Base-by-base conservation (phyloP, 92 coral and sea anemone species). In the Parazoanthus atlanticus region DNA sequence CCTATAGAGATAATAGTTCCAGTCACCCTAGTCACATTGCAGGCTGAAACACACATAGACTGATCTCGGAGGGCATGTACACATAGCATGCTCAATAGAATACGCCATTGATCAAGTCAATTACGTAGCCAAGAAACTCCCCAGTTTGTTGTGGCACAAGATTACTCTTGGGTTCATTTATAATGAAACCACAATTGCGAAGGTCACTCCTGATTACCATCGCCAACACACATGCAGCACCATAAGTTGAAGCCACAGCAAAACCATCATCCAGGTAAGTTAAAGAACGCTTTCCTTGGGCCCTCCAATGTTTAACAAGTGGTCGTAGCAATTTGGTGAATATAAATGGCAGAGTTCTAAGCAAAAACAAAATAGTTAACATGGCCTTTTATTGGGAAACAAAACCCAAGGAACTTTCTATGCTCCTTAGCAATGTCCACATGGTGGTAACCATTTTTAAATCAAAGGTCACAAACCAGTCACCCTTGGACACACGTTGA, bases 1-100 rank as follows among this genome's bases (percentile, higher is more conserved):
- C 88, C 84, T 89, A 89, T 88, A 47, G 95, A 91, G n/a, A 91
- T 88, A 36, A 93, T 89, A 54, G 89, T 88, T 43, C 93, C 95
- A 58, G 92, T 92, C 36, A 86, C 75, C 65, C 90, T 74, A 32
- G 92, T 90, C 66, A 93, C 61, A 25, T 40, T 81, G 21, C 86
- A 56, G 29, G 88, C 93, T 61, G 86, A 34, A 41, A 84, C 61
- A 30, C 73, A 86, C 23, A 8, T 36, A 0, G 32, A 67, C 19
- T 61, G 34, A 25, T 54, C 89, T 54, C 23, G 16, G 30, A 86
- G 23, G 1, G 17, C 9, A 47, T 46, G 86, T n/a, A n/a, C n/a
- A n/a, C n/a, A n/a, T 28, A 88, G 47, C 40, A 88, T 23, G 8
- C 26, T 8, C 80, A 79, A 23, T 21, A 88, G 49, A 89, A 75